Percentiles rank a stretch among this genome's conserved stretches.
phyloP scores from a whole-genome alignment of 2,888 invertebrate species.

The Sphaerophoria rueppellii region DNA sequence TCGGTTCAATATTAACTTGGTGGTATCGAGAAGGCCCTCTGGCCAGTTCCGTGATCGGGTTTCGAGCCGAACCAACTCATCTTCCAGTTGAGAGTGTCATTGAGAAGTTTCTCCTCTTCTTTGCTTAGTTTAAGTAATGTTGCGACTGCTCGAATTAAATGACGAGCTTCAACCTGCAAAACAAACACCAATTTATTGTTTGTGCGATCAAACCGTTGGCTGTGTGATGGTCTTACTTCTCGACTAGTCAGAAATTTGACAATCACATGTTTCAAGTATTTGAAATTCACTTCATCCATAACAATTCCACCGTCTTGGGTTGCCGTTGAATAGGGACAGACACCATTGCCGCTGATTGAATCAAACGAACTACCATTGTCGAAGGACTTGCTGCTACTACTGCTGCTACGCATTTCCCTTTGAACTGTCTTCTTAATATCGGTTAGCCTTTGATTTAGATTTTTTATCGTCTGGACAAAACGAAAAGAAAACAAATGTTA shows the following conservation, averaged over 20 bases:
- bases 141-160: slow-evolving; percentile 93
- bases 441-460: slow-evolving; percentile 92
- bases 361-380: slow-evolving; percentile 66
- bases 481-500: slow-evolving; percentile 18
- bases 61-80: slow-evolving; percentile 84
- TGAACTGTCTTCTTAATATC: slow-evolving; percentile 97
- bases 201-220: background rate
- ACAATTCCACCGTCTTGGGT: slow-evolving; percentile 77
- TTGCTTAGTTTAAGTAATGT: slow-evolving; percentile 91
- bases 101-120: slow-evolving; percentile 93
- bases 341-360: slow-evolving; percentile 63
- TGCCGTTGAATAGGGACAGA: slow-evolving; percentile 72
- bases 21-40: slow-evolving; percentile 84
- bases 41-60: slow-evolving; percentile 84
- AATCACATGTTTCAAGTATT: slow-evolving; percentile 95
- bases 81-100: slow-evolving; percentile 83
- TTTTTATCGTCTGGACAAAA: slow-evolving; percentile 90
- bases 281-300: slow-evolving; percentile 89
- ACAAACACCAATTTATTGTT: background rate
- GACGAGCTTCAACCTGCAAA: slow-evolving; percentile 88
- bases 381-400: slow-evolving; percentile 75
- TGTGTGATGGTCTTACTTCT: too few species aligned
- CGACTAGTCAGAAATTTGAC: slow-evolving; percentile 95
- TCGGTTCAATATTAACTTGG: slow-evolving; percentile 84
- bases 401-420: slow-evolving; percentile 85